These are phyloP conservation scores for Temnothorax ravouxi DNA, from an alignment of 2,888 invertebrate species.

Conservation along the genomic window DNA sequence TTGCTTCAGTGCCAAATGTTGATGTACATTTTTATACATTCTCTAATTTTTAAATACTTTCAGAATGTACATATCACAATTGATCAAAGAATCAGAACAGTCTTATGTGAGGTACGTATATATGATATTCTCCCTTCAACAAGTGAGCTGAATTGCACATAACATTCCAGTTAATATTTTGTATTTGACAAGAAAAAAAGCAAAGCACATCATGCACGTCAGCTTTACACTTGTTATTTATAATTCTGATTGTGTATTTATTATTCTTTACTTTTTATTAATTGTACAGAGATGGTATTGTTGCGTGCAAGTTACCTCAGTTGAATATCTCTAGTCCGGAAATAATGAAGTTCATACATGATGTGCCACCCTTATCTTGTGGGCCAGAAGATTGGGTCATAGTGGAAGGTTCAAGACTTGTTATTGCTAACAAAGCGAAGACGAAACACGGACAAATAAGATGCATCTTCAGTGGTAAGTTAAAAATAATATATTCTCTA, in stretches of 20 bases:
- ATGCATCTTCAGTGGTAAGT: slow-evolving; percentile 82
- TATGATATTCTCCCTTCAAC: neutral
- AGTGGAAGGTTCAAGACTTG: slow-evolving; percentile 87
- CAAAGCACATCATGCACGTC: neutral
- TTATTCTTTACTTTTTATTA: neutral
- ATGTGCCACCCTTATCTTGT: slow-evolving; percentile 90
- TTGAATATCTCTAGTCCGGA: slow-evolving; percentile 91
- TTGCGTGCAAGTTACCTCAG: slow-evolving; percentile 89
- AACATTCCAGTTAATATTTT: slow-evolving; percentile 4
- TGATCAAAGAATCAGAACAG: slow-evolving; percentile 80
- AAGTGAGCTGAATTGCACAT: neutral
- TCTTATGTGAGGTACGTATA: slow-evolving; percentile 74
- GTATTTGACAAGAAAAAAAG: neutral
- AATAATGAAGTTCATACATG: slow-evolving; percentile 91
- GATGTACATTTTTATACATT: slow-evolving; percentile 1
- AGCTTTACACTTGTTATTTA: neutral
- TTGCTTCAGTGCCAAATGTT: neutral
- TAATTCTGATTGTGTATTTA: neutral
- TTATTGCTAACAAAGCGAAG: slow-evolving; percentile 87
- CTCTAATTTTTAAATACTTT: slow-evolving; percentile 51
- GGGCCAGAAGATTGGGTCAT: slow-evolving; percentile 92
- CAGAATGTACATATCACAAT: slow-evolving; percentile 81
- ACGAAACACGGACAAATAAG: slow-evolving; percentile 85
- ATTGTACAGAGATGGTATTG: slow-evolving; percentile 81
- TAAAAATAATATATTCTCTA: slow-evolving; percentile 15